Evolutionary conservation across 1,140 invertebrate species (phyloP), one percentile per base, ranked within the genome.

Genomic region (Drosophila nannoptera): DNA sequence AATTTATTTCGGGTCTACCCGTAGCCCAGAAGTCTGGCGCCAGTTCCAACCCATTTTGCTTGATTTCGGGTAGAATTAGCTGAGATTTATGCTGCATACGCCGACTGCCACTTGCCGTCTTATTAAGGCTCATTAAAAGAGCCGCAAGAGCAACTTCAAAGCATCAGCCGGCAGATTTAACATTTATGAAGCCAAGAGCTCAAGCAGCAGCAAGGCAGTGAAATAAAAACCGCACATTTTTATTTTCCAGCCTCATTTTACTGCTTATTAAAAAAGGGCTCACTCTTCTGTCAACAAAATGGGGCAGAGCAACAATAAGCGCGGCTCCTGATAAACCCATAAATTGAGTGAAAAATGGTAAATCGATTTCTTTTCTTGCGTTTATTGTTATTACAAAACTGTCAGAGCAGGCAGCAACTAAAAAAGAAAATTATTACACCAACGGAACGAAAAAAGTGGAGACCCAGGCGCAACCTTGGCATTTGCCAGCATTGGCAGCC

Each of bases 301-400:
- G 46, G 60, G 55, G 56, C 33, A 52, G 38, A 48, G 55, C 11
- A 48, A 56, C 53, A 61, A 52, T 69, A 61, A 69, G 54, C 55
- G 62, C 46, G 63, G 32, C 16, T 69, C 62, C 58, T 77, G 65
- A 82, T 81, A 84, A 84, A 86, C 73, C 84, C 81, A 86, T 86
- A 86, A 86, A 86, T 86, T 86, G 67, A 65, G 70, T 75, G 59
- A 86, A 86, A 86, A 86, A 86, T 86, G 77, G 77, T 56, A 86
- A 86, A 86, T 86, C 81, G 81, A 86, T 86, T 84, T 54, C 66
- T 42, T 56, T 81, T 75, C 71, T 74, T 75, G 67, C 71, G 74
- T 75, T 87, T 84, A 75, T 86, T 86, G 81, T 86, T 86, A 86
- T 86, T 86, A 86, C 64, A 81, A 86, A 86, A 86, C 81, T 86